Conservation (phyloP, 2,113 vertebrate species). For the Isurus oxyrinchus region DNA sequence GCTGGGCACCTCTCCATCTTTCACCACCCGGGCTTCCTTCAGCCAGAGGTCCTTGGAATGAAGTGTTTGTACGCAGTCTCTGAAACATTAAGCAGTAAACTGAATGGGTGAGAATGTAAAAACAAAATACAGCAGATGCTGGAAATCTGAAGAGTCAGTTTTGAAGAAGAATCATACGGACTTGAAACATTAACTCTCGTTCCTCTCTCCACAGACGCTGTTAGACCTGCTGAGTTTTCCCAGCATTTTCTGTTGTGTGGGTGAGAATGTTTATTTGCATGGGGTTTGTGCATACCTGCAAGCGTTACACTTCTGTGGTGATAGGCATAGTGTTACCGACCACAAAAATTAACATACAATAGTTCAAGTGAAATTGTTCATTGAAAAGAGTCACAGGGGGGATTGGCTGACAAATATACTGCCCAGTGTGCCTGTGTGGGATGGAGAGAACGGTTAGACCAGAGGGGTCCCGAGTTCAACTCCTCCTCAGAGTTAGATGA, state of each 20-base stretch:
- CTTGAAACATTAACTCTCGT: too few relatives aligned
- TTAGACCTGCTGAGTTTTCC: too few relatives aligned
- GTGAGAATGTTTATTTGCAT: too few relatives aligned
- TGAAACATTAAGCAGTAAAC: conserved; percentile 46
- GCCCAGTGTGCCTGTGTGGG: neutral
- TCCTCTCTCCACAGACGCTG: too few relatives aligned
- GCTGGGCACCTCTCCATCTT: conserved; percentile 80
- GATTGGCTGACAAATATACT: neutral
- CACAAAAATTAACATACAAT: neutral
- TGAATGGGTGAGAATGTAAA: neutral
- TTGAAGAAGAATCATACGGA: too few relatives aligned
- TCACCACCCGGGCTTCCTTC: conserved; percentile 85
- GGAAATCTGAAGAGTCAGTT: too few relatives aligned
- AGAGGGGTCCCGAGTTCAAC: neutral
- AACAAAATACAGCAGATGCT: too few relatives aligned
- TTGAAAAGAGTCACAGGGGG: neutral
- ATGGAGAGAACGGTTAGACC: neutral
- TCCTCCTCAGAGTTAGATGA: neutral
- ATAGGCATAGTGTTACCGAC: neutral
- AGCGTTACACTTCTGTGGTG: too few relatives aligned
- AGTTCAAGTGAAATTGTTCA: neutral
- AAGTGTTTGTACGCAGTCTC: conserved; percentile 85
- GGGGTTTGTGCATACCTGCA: too few relatives aligned
- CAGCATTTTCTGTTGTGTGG: too few relatives aligned
- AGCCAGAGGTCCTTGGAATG: conserved; percentile 93